A percentile compares a stretch with the other conserved stretches of the same genome.
phyloP scores from a whole-genome alignment of 2,888 invertebrate genomes.

The Harpagoxenus sublaevis region DNA sequence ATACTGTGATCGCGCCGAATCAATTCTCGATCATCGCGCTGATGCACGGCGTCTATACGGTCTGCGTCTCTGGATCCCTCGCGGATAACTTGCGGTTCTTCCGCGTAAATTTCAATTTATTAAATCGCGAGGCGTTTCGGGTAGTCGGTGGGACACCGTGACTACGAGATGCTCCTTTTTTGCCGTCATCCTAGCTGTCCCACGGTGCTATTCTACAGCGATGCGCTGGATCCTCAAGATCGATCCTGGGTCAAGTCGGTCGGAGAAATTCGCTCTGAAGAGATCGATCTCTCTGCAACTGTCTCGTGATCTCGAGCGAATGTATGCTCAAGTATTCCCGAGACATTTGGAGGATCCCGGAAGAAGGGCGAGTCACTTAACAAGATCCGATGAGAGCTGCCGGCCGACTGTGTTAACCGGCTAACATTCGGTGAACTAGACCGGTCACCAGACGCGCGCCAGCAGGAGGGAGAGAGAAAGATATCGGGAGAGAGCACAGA shows the following conservation, averaged over 20 bases:
- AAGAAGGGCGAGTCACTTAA: neutral
- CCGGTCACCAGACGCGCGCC: slow-evolving; percentile 1
- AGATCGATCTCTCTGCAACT: neutral
- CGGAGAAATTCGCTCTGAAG: neutral
- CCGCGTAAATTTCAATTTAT: slow-evolving; percentile 11
- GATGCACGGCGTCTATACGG: neutral
- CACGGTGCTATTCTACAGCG: neutral
- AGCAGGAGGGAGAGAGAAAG: slow-evolving; percentile 29
- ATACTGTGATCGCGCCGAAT: neutral
- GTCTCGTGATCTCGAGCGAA: slow-evolving; percentile 28
- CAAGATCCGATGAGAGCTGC: slow-evolving; percentile 56
- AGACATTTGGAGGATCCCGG: slow-evolving; percentile 51
- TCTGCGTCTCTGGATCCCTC: neutral
- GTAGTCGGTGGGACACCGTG: neutral
- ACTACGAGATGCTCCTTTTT: neutral
- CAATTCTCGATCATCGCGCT: neutral
- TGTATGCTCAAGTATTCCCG: neutral
- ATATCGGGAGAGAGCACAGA: neutral
- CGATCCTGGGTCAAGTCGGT: neutral
- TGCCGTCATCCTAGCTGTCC: neutral
- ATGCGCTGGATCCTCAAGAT: neutral
- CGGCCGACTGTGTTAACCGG: slow-evolving; percentile 38
- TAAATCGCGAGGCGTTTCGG: neutral
- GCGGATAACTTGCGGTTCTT: neutral
- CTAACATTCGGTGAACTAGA: slow-evolving; percentile 47